These are phyloP conservation scores for Ochropleura leucogaster DNA, from an alignment of 2,888 invertebrate genomes.

Conservation along the genomic window DNA sequence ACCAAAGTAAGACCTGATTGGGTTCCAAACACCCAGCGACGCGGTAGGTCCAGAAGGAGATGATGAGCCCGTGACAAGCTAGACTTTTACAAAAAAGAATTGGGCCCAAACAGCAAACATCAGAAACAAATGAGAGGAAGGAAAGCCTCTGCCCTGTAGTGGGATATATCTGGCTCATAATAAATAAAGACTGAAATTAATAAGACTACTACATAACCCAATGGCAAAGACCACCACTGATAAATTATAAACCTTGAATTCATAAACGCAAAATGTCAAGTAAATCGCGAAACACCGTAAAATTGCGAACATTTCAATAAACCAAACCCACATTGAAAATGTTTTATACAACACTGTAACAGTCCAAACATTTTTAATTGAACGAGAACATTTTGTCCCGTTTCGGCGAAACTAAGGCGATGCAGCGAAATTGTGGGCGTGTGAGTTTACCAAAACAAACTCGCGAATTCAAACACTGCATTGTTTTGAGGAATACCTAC, in stretches of 20 bases:
- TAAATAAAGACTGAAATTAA: not conserved
- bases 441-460: constrained; percentile 67
- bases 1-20: too few species aligned
- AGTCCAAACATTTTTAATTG: constrained; percentile 48
- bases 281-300: constrained; percentile 13
- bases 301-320: constrained; percentile 29
- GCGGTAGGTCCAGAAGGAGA: too few species aligned
- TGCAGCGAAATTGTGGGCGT: constrained; percentile 49
- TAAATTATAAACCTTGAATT: not conserved
- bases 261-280: constrained; percentile 1
- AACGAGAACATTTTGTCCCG: constrained; percentile 58
- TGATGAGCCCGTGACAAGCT: too few species aligned
- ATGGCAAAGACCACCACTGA: not conserved
- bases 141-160: too few species aligned
- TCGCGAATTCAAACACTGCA: constrained; percentile 65
- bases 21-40: too few species aligned
- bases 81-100: too few species aligned
- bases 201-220: not conserved
- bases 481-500: constrained; percentile 73
- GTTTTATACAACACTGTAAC: constrained; percentile 41
- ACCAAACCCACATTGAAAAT: constrained; percentile 29
- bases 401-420: constrained; percentile 65
- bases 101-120: too few species aligned
- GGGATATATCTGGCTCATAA: too few species aligned
- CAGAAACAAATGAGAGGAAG: too few species aligned